phyloP scores from a whole-genome alignment of 2,113 vertebrate genomes.

The Rhinolophus sinicus region DNA sequence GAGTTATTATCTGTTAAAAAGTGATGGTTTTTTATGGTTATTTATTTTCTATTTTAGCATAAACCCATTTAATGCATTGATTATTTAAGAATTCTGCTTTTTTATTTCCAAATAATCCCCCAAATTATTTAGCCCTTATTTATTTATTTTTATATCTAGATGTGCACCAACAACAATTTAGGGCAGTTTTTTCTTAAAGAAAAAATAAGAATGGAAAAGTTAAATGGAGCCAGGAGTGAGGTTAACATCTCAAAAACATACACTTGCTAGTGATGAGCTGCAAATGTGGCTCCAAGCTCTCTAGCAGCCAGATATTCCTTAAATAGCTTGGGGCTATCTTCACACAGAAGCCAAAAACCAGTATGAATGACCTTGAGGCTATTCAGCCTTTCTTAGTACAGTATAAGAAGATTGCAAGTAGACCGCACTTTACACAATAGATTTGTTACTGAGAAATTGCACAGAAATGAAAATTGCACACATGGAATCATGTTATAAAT shows the following conservation, averaged over 20 bases:
- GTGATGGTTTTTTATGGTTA: neutral
- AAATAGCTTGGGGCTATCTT: slow-evolving; percentile 72
- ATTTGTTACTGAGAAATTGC: slow-evolving; percentile 38
- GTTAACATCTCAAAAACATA: slow-evolving; percentile 3
- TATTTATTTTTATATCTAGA: neutral
- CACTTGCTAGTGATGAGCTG: slow-evolving; percentile 45
- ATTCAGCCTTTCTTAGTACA: slow-evolving; percentile 29
- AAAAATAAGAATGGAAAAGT: slow-evolving; percentile 42
- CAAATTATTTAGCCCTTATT: slow-evolving; percentile 8
- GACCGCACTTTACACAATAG: neutral
- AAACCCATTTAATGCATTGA: neutral
- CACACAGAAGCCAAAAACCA: slow-evolving; percentile 44
- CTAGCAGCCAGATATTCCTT: slow-evolving; percentile 62
- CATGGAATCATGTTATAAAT: slow-evolving; percentile 5
- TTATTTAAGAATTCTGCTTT: neutral
- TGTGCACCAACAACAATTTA: slow-evolving; percentile 9
- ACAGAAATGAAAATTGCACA: neutral
- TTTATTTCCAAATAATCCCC: neutral
- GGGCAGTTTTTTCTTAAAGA: neutral
- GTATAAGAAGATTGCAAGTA: slow-evolving; percentile 41
- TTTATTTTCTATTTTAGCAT: slow-evolving; percentile 16
- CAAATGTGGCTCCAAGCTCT: slow-evolving; percentile 51
- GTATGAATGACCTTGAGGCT: slow-evolving; percentile 70
- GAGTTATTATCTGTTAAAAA: neutral
- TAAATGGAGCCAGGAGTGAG: neutral